These are phyloP conservation scores for Lycocorax pyrrhopterus DNA, from an alignment of 2,113 vertebrate genomes.

Conservation along the genomic window DNA sequence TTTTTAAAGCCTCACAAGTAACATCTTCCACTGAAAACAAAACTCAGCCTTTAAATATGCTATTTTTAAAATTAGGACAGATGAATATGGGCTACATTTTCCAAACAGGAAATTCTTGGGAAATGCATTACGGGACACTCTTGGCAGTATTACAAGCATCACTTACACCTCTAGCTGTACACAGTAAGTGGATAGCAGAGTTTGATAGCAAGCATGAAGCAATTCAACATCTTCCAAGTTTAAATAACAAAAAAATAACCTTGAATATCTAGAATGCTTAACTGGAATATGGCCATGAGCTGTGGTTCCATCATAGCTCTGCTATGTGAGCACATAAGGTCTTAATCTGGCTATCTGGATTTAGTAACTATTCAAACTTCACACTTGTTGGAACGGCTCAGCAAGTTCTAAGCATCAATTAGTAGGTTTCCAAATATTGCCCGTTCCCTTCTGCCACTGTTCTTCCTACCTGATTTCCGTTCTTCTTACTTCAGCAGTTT, in stretches of 20 bases:
- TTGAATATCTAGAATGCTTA: neutral
- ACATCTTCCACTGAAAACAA: neutral
- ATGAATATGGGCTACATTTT: neutral
- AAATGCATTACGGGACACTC: neutral
- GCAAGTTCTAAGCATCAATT: neutral
- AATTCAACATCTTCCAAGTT: neutral
- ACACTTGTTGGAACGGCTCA: neutral
- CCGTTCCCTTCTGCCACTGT: neutral
- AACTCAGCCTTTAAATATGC: neutral
- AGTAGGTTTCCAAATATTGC: neutral
- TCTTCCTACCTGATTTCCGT: constrained; percentile 86
- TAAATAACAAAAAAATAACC: neutral
- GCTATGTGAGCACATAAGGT: neutral
- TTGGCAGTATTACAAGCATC: neutral
- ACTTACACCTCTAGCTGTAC: neutral
- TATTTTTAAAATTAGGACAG: neutral
- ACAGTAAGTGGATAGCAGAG: neutral
- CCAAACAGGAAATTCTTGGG: neutral
- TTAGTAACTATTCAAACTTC: neutral
- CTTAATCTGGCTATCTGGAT: neutral
- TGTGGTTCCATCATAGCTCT: neutral
- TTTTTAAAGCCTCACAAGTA: neutral
- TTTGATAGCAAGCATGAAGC: neutral
- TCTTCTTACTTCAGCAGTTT: constrained; percentile 87
- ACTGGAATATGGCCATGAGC: neutral